Conservation (phyloP, 2,797 vertebrate species). For the Meriones psammophilus region DNA sequence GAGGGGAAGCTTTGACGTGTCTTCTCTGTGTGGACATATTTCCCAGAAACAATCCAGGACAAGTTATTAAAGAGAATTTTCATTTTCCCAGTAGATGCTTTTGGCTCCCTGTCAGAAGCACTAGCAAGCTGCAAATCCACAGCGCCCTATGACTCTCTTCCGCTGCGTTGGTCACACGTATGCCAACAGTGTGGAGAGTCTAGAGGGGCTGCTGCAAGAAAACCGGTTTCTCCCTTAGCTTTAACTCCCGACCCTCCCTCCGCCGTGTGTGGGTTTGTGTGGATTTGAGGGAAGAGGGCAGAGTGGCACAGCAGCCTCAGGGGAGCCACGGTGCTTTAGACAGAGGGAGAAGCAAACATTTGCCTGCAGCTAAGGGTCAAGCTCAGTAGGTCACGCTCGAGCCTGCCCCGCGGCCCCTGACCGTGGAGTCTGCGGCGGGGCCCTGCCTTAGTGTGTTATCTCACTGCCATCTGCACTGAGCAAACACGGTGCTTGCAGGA, state of each 20-base stretch:
- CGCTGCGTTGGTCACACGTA: background rate
- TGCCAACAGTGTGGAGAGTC: background rate
- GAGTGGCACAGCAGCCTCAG: no score
- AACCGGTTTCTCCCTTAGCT: background rate
- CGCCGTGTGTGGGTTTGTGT: background rate
- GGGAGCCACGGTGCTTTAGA: background rate
- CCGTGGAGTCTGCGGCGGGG: no score
- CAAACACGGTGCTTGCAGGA: background rate
- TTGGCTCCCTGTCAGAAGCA: background rate
- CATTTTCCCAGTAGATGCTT: background rate
- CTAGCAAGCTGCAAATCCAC: background rate
- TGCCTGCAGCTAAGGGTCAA: no score
- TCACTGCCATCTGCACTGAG: background rate
- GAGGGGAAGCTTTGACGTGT: background rate
- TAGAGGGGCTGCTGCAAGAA: no score
- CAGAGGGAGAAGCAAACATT: background rate
- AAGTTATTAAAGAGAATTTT: background rate
- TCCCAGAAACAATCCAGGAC: background rate
- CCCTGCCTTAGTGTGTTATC: background rate
- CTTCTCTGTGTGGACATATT: background rate
- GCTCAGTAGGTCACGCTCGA: no score
- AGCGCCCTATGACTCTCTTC: background rate
- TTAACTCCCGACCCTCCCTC: background rate
- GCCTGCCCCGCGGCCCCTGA: background rate
- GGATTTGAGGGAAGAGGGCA: background rate